Conservation (phyloP, 2,113 vertebrate genomes). For the Uropsilus gracilis region DNA sequence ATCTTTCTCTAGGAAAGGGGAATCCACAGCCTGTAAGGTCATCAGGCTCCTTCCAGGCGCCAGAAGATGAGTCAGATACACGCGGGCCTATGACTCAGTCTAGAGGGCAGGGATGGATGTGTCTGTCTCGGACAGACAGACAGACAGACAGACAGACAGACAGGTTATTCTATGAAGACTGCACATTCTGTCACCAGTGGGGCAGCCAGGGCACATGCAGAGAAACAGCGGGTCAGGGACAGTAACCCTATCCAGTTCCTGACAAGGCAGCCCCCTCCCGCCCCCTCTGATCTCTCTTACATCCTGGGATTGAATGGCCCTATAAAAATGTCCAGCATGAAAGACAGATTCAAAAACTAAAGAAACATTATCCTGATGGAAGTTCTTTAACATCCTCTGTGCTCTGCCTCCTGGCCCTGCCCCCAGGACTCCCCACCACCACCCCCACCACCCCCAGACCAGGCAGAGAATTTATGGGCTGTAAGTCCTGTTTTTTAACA, state of each 20-base stretch:
- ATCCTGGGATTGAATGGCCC: conserved; percentile 78
- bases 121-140: not conserved
- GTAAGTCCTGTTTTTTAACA: conserved; percentile 72
- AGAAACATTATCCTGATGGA: conserved; percentile 75
- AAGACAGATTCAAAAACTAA: conserved; percentile 75
- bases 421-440: not conserved
- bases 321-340: conserved; percentile 76
- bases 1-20: not conserved
- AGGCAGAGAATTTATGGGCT: conserved; percentile 76
- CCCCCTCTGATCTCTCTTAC: conserved; percentile 77
- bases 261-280: conserved; percentile 39
- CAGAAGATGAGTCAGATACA: conserved; percentile 15
- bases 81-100: not conserved
- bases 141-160: not conserved
- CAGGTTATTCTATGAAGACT: not conserved
- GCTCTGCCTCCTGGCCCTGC: conserved; percentile 53
- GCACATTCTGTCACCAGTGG: conserved; percentile 52
- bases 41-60: not conserved
- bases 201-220: not conserved
- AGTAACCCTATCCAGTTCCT: conserved; percentile 66
- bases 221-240: not conserved
- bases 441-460: not conserved
- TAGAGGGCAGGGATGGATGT: not conserved
- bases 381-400: conserved; percentile 39
- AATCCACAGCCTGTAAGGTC: not conserved